Base-by-base conservation (phyloP, 2,888 invertebrate genomes). In the Drosophila eohydei region DNA sequence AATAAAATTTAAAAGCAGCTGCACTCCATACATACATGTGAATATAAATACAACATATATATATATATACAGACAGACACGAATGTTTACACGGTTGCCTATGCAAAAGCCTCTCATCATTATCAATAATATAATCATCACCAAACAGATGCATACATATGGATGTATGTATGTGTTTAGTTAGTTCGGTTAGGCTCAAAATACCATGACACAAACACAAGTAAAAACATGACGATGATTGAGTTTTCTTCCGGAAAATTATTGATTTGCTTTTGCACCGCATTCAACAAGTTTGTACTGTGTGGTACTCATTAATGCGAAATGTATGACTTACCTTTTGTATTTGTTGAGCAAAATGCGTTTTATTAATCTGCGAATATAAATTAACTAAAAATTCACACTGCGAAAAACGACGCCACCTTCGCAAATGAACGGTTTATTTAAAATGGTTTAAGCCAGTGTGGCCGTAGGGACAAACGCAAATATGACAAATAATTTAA, bases 341-440 rank as follows among this genome's bases (percentile, higher is more conserved):
- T 46, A 43, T 60, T 63, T 63, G 2, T 26, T 36, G 9, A 59
- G 14, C n/a, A 60, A 36, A 32, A 46, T 52, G 26, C 50, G 50
- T 41, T 52, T 46, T 40, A 7, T 40, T 34, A 14, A 14, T 48
- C 3, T 7, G n/a, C 32, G 16, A 36, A 41, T 40, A 26, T 40
- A 21, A 12, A 9, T 43, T 11, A 36, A 32, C 30, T 0, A 28
- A 30, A 40, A 48, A 44, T 48, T 46, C 44, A 48, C 66, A 61
- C 78, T 58, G 64, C 21, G 26, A 46, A 66, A 78, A 74, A 28
- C 60, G 77, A 77, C 77, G 77, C 77, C 54, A 74, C 80, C 78
- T 78, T 68, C 52, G 44, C 28, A 55, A 84, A 84, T 73, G 85
- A 84, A 83, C 82, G 82, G 81, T 87, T 83, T 76, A 84, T 84